Percentiles rank a stretch among this genome's conserved stretches.
These are phyloP conservation scores for Leptogaster cylindrica DNA, from an alignment of 2,888 invertebrate species.

Conservation along the genomic window DNA sequence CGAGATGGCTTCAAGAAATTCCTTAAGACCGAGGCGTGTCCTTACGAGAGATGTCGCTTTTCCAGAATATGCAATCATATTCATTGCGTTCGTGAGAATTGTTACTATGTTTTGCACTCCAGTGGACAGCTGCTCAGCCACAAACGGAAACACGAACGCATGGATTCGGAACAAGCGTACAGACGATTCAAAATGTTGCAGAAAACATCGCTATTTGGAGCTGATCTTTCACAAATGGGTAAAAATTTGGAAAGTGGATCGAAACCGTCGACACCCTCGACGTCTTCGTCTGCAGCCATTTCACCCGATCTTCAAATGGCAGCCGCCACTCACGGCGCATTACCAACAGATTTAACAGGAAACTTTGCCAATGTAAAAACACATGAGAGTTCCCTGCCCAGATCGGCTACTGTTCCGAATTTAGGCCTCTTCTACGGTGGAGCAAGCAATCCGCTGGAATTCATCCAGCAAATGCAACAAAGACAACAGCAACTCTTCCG, in stretches of 20 bases:
- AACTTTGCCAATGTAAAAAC: neutral
- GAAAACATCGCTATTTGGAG: constrained; percentile 50
- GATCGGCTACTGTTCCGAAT: constrained; percentile 5
- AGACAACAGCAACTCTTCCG: constrained; percentile 31
- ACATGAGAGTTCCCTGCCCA: neutral
- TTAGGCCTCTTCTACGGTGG: constrained; percentile 19
- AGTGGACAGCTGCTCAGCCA: constrained; percentile 97
- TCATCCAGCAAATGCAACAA: constrained; percentile 47
- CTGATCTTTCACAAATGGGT: constrained; percentile 18
- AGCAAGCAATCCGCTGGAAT: constrained; percentile 38
- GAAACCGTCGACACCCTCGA: constrained; percentile 19
- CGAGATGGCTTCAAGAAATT: constrained; percentile 98
- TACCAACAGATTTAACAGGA: constrained; percentile 26
- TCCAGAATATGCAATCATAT: constrained; percentile 97
- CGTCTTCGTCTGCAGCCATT: constrained; percentile 39
- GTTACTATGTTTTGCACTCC: constrained; percentile 95
- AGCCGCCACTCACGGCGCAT: neutral
- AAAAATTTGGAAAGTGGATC: constrained; percentile 15
- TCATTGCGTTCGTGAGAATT: constrained; percentile 94
- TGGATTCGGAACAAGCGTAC: constrained; percentile 77
- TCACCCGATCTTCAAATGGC: constrained; percentile 41
- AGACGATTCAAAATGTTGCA: constrained; percentile 57
- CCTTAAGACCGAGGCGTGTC: constrained; percentile 95
- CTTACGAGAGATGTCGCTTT: constrained; percentile 90
- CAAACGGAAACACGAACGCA: constrained; percentile 95